Evolutionary conservation across 2,888 invertebrate genomes (phyloP), one percentile per base, ranked within the genome.

Genomic region (Acrobasis repandana): DNA sequence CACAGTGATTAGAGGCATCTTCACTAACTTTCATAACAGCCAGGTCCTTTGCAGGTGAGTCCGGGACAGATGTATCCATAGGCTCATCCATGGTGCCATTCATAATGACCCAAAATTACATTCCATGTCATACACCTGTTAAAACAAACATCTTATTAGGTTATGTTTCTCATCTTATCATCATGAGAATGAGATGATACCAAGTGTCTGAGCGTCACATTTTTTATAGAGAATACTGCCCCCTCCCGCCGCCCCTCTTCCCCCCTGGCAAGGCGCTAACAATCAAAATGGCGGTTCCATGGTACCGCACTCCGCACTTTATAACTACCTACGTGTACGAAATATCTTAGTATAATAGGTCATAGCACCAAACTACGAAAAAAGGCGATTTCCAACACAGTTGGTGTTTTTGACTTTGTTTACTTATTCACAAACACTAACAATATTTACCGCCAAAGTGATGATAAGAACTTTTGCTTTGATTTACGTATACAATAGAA

Each of bases 251-350:
- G 71, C 77, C 68, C 80, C 77, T 72, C 74, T 74, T 36, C 18
- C 77, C 82, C 85, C 79, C 83, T 83, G 82, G 80, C 82, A 82
- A 83, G 83, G 83, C 86, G 80, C 83, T 85, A 83, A 85, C 82
- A 88, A 86, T 87, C 90, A 89, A 90, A 90, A 90, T 90, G 90
- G 90, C 90, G 88, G 88, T 87, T 82, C 80, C 78, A 84, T 83
- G 83, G 84, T 82, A 79, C 79, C 79, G 74, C 77, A 82, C 75
- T 74, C 79, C 79, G 74, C 77, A 82, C 75, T 74, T 65, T 75
- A 76, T 71, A 85, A 75, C 81, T 86, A 86, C 85, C 81, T 86
- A 86, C 85, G 86, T 87, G 84, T 87, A 82, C 82, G 79, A 74
- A 72, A 77, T 72, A 68, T 75, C 65, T 70, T 68, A 71, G 52